phyloP scores from a whole-genome alignment of 2,113 vertebrate species.

The Cavia porcellus region DNA sequence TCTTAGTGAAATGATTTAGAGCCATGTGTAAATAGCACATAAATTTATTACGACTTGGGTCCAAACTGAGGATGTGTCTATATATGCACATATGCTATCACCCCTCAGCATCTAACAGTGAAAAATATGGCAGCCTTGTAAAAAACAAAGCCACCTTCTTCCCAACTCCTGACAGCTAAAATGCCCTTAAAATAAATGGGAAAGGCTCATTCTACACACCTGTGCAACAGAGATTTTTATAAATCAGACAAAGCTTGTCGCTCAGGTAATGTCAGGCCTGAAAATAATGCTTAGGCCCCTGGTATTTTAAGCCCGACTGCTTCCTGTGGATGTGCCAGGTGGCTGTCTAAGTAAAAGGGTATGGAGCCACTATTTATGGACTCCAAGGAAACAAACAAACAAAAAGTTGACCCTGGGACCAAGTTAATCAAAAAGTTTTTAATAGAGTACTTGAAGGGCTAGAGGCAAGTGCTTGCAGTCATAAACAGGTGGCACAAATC shows the following conservation, averaged over 20 bases:
- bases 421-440: constrained; percentile 81
- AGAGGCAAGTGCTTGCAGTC: constrained; percentile 35
- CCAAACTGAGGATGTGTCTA: constrained; percentile 37
- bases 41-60: constrained; percentile 71
- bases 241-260: constrained; percentile 69
- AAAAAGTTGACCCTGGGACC: constrained; percentile 65
- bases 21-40: constrained; percentile 70
- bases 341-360: background rate
- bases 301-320: background rate
- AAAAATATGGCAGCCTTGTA: constrained; percentile 55
- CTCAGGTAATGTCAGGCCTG: constrained; percentile 45
- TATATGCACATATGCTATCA: background rate
- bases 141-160: constrained; percentile 64
- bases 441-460: constrained; percentile 68
- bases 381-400: constrained; percentile 69
- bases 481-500: constrained; percentile 72
- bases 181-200: constrained; percentile 67
- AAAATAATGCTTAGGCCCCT: background rate
- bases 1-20: constrained; percentile 73
- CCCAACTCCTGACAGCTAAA: constrained; percentile 56
- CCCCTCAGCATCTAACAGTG: background rate
- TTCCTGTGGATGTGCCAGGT: background rate
- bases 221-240: constrained; percentile 54
- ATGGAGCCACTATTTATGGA: constrained; percentile 55
- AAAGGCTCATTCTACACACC: background rate